phyloP scores from a whole-genome alignment of 2,888 invertebrate species.

The Celastrina argiolus region DNA sequence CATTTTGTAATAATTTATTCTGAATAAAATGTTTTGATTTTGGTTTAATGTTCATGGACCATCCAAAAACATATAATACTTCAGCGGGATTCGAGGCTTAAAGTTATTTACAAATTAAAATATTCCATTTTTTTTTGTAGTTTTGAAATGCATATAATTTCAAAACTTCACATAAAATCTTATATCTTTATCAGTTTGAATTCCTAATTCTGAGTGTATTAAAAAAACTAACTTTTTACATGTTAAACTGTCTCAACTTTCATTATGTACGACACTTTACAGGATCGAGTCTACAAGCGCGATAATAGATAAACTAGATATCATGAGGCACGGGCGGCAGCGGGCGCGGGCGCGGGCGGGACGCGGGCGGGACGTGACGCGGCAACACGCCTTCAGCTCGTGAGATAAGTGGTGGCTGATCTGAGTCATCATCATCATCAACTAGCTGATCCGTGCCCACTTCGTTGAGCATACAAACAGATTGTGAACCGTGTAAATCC shows the following conservation, averaged over 20 bases:
- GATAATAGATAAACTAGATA: constrained; percentile 2
- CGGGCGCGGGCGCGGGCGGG: not conserved
- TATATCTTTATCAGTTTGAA: not conserved
- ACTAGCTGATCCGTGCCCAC: not conserved
- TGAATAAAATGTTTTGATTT: too few species aligned
- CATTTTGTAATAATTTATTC: too few species aligned
- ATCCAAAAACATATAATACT: too few species aligned
- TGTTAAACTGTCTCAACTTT: not conserved
- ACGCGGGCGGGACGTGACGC: constrained; percentile 13
- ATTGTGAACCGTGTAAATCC: too few species aligned
- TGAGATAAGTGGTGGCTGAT: constrained; percentile 20
- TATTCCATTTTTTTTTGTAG: too few species aligned
- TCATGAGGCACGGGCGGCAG: not conserved
- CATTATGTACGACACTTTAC: not conserved
- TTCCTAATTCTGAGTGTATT: not conserved
- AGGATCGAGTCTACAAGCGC: not conserved
- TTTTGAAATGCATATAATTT: too few species aligned
- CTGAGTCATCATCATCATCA: not conserved
- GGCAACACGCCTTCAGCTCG: constrained; percentile 26
- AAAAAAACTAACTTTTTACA: too few species aligned
- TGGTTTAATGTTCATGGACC: too few species aligned
- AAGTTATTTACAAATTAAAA: too few species aligned
- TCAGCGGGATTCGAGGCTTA: too few species aligned
- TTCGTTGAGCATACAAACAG: too few species aligned
- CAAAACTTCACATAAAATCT: too few species aligned